Evolutionary conservation across 2,113 vertebrate species (phyloP).

Genomic region (Laticauda laticaudata): DNA sequence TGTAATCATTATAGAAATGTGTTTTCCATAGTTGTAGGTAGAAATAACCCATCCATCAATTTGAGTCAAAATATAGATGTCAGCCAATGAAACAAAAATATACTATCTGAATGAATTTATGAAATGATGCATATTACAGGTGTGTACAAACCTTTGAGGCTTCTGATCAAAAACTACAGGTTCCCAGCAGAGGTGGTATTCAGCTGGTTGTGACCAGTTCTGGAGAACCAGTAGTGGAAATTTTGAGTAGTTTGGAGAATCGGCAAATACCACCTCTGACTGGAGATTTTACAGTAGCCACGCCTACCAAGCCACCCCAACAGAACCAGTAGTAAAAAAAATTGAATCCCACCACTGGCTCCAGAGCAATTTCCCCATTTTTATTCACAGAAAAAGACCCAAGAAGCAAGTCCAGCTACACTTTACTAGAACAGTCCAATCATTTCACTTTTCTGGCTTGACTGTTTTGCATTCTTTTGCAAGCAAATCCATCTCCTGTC

Average conservation of each 20-base stretch:
- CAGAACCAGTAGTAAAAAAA: too few species aligned
- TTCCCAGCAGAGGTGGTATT: background rate
- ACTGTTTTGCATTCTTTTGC: background rate
- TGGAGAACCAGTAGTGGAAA: too few species aligned
- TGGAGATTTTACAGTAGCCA: too few species aligned
- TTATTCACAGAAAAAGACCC: background rate
- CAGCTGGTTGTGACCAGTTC: too few species aligned
- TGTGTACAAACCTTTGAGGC: background rate
- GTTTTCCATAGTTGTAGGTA: conserved; percentile 29
- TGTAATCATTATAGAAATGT: conserved; percentile 47
- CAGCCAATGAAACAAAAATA: conserved; percentile 16
- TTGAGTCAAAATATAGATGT: conserved; percentile 30
- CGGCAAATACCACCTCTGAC: too few species aligned
- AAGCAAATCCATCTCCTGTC: background rate
- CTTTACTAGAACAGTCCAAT: background rate
- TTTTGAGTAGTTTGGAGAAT: too few species aligned
- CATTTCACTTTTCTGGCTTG: background rate
- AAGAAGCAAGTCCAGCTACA: background rate
- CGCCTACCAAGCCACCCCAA: too few species aligned
- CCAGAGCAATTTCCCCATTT: background rate
- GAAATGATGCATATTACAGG: background rate
- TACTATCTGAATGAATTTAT: background rate
- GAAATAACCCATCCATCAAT: conserved; percentile 11
- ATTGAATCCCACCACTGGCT: too few species aligned
- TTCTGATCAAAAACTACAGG: background rate